Evolutionary conservation across 2,113 vertebrate genomes (phyloP).

Genomic region (Lepisosteus oculatus): DNA sequence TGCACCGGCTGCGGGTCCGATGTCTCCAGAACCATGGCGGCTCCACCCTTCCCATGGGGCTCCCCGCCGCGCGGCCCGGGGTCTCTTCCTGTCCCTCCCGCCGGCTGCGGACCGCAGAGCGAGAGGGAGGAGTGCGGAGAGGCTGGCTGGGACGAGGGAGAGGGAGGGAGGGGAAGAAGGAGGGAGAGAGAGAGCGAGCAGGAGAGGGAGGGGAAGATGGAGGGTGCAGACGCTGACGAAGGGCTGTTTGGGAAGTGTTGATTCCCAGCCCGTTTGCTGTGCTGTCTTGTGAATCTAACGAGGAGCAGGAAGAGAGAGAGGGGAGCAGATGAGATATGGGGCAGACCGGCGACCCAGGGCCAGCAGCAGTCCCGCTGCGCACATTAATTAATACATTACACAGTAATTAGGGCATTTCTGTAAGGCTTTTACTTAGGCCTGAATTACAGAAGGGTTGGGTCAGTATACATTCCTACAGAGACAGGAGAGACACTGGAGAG

Average conservation of each 20-base stretch:
- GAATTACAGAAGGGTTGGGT: no score
- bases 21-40: conserved; percentile 8
- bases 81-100: no score
- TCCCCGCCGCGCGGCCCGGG: no score
- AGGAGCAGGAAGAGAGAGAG: conserved; percentile 20
- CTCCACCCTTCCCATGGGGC: no score
- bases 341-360: no score
- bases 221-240: conserved; percentile 37
- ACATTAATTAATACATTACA: no score
- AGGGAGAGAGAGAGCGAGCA: neutral
- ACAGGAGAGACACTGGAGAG: no score
- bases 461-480: no score
- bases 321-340: conserved; percentile 46
- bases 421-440: no score
- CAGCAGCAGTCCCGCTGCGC: no score
- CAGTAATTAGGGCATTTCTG: no score
- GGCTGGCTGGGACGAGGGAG: neutral
- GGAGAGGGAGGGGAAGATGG: neutral
- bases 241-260: conserved; percentile 40
- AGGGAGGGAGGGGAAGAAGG: neutral
- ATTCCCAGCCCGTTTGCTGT: conserved; percentile 44
- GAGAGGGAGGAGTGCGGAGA: neutral
- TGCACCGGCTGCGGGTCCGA: neutral
- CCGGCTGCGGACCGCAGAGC: neutral
- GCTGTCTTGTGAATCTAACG: conserved; percentile 50